Base-by-base conservation (phyloP, 1,140 invertebrate species). In the Brachionus asplanchnoidis region DNA sequence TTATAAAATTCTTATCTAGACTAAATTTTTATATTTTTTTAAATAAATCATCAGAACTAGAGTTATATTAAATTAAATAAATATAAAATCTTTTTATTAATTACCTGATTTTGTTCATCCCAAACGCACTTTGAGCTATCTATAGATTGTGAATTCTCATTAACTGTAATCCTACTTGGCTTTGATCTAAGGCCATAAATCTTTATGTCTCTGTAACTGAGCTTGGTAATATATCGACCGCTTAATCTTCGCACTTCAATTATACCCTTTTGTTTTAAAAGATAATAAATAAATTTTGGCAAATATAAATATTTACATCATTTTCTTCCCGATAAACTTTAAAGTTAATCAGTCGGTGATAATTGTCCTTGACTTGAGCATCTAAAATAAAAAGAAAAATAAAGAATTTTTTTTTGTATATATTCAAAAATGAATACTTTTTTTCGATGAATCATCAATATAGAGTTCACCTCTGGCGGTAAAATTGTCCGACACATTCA, bases 381-480 rank as follows among this genome's bases (percentile, higher is more conserved):
- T 82, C 79, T 82, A 65, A 70, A 70, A 70, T 70, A 0, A n/a
- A 23, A 60, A 60, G 6, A 65, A 36, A 26, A 65, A 17, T n/a
- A 36, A 65, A 12, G 8, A 32, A 36, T 3, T 28, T 7, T 1
- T 53, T 60, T 56, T 60, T 60, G 8, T 56, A 23, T 66, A 44
- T 6, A 20, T 78, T 12, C 20, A n/a, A 40, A 32, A n/a, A 12
- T 12, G 11, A 9, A 26, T 65, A 82, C 79, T 44, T 82, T 82
- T 82, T 65, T 68, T 60, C 36, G 53, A 44, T 14, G 79, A 82
- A 32, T 82, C 79, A 82, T 82, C 79, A 6, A 82, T 65, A 26
- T 82, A 82, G 65, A 82, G 50, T 56, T 82, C 79, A 36, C 79
- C 79, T 42, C 32, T 20, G 8, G 79, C 79, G n/a, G 79, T 82